Base-by-base conservation (phyloP, 2,888 invertebrate species). In the Micoletzkya japonica region DNA sequence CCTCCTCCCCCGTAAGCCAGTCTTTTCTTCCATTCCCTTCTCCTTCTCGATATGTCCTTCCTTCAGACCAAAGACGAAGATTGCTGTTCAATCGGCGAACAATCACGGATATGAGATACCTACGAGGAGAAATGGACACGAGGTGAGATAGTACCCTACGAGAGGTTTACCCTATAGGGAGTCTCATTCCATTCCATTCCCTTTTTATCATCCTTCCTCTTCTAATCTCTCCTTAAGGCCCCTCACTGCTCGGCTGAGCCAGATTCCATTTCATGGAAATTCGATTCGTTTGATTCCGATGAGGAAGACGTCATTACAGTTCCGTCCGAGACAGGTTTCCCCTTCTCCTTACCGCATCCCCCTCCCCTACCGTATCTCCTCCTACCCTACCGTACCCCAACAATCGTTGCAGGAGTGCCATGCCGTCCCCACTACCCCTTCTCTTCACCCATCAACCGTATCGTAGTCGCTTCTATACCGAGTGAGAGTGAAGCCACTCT, bases 371-470 rank as follows among this genome's bases (percentile, higher is more conserved):
- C 56, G n/a, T 56, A 56, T 20, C n/a, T 24, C 56, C 14, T 56
- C 10, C 56, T 26, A 44, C 10, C 20, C 54, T 54, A 54, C 54
- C 54, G 54, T 57, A 57, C 26, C 57, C 57, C 7, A 26, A 7
- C 6, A 14, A 30, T 57, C 57, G 14, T 10, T 37, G 28, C 67
- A 67, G 78, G 78, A 39, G 75, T 78, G 28, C 76, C 77, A 30
- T 76, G 76, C 26, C 74, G 77, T 68, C 78, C 78, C 6, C 58
- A 70, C 17, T 78, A 78, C 34, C 77, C 78, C 28, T 67, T 68
- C 57, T 74, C 73, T 37, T 73, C 75, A 57, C 78, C 78, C 14
- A 78, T 78, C 70, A 78, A 78, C 61, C 72, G 78, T 50, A 76
- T 78, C 28, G 74, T 75, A 58, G 78, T 78, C 17, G 36, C 67